A percentile compares a stretch with the other conserved stretches of the same genome.
phyloP scores from a whole-genome alignment of 2,888 invertebrate species.

The Athalia rosae region DNA sequence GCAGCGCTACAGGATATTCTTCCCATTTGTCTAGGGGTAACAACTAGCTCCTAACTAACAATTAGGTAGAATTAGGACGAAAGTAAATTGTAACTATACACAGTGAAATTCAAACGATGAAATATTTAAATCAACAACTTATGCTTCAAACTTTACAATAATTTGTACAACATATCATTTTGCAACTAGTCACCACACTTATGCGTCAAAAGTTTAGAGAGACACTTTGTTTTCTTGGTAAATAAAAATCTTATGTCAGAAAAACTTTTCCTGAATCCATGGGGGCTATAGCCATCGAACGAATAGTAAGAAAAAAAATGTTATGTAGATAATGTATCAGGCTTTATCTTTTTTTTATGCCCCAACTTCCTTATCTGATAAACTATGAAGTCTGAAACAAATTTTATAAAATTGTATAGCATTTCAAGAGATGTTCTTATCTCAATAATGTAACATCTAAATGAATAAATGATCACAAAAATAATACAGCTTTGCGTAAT shows the following conservation, averaged over 20 bases:
- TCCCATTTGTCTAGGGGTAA: conserved; percentile 53
- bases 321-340: background rate
- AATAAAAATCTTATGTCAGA: background rate
- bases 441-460: conserved; percentile 4
- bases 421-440: background rate
- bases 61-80: conserved; percentile 54
- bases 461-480: background rate
- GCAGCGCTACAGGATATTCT: conserved; percentile 61
- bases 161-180: conserved; percentile 16
- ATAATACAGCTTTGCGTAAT: background rate
- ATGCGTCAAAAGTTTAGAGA: background rate
- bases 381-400: background rate
- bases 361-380: background rate
- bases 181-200: conserved; percentile 27
- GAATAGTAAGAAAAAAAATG: background rate
- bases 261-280: background rate
- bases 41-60: conserved; percentile 59
- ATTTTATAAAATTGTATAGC: too few species aligned
- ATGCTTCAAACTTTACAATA: conserved; percentile 6
- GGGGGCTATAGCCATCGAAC: too few species aligned
- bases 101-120: conserved; percentile 57
- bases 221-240: background rate
- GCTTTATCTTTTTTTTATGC: background rate
- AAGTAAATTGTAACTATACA: conserved; percentile 54
- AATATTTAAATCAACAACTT: conserved; percentile 15